A percentile compares a stretch with the other conserved stretches of the same genome.
These are phyloP conservation scores for Malurus leucopterus DNA, from an alignment of 2,797 vertebrate genomes.

Conservation along the genomic window DNA sequence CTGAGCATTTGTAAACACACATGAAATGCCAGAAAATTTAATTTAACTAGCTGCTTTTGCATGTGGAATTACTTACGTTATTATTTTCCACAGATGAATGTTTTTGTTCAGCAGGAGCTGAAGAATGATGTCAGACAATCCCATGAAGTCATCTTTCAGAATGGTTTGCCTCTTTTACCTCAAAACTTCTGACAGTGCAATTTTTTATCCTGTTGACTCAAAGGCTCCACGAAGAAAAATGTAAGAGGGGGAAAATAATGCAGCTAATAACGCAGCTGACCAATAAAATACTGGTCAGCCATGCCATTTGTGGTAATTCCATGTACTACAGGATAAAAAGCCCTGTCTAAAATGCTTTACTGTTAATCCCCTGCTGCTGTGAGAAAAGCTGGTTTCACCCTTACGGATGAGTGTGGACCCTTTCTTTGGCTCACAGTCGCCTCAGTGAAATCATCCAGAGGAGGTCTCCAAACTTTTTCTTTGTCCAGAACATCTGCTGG, in stretches of 20 bases:
- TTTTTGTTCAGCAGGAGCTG: background rate
- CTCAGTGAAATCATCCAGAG: background rate
- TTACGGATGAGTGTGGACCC: background rate
- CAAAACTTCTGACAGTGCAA: background rate
- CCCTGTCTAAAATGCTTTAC: background rate
- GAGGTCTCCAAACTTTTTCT: background rate
- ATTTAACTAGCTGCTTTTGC: background rate
- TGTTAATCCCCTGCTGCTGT: background rate
- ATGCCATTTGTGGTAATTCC: fast-evolving
- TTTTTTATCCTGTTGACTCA: background rate
- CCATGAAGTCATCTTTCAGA: background rate
- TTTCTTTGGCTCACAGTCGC: background rate
- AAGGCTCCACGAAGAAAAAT: background rate
- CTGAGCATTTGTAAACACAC: background rate
- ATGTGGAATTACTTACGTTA: background rate
- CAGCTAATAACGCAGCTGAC: background rate
- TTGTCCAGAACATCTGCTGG: background rate
- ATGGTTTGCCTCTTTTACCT: background rate
- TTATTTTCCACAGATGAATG: background rate
- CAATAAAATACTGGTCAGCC: background rate
- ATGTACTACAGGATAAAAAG: background rate
- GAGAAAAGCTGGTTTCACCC: background rate
- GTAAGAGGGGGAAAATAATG: background rate
- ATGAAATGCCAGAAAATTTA: background rate
- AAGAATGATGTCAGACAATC: background rate